Base-by-base conservation (phyloP, 2,888 invertebrate species). In the Biston stratarius region DNA sequence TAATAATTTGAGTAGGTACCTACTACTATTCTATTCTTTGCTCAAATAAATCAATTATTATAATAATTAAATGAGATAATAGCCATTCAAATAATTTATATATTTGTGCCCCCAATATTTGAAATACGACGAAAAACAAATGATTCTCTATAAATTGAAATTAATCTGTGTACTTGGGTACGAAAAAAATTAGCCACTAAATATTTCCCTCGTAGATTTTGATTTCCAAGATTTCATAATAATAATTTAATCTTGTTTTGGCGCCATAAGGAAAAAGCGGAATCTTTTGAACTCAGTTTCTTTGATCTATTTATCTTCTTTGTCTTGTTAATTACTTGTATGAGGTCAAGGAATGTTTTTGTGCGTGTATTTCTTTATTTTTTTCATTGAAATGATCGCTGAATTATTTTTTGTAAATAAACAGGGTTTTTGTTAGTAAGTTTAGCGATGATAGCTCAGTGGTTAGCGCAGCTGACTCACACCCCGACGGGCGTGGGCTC, bases 281-380 rank as follows among this genome's bases (percentile, higher is more conserved):
- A 49, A 70, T 66, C 59, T 66, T 69, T 69, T 64, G 53, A 61
- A 61, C 47, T 42, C 55, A 42, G 12, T 49, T 67, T 56, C 65
- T 70, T 74, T 74, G 67, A 71, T 67, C 67, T 70, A 64, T 69
- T 72, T 67, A 69, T 68, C 68, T 49, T 73, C 67, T 64, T 73
- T 74, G 66, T 72, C 64, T 72, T 68, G 60, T 69, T 70, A 71
- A 64, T 73, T 70, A 74, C 64, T 48, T 72, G 70, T 61, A 60
- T 72, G 64, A 64, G 67, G 53, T 63, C 69, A 59, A 64, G 52
- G 58, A 14, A 49, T 56, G 51, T 61, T 59, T 63, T 67, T 59
- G 66, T 63, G 62, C 15, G 52, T 60, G 56, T 63, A 44, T 55
- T 49, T 34, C 47, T 58, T 47, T 47, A 42, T 24, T 24, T 45